phyloP scores from a whole-genome alignment of 2,888 invertebrate species.

The Pseudococcus viburni region DNA sequence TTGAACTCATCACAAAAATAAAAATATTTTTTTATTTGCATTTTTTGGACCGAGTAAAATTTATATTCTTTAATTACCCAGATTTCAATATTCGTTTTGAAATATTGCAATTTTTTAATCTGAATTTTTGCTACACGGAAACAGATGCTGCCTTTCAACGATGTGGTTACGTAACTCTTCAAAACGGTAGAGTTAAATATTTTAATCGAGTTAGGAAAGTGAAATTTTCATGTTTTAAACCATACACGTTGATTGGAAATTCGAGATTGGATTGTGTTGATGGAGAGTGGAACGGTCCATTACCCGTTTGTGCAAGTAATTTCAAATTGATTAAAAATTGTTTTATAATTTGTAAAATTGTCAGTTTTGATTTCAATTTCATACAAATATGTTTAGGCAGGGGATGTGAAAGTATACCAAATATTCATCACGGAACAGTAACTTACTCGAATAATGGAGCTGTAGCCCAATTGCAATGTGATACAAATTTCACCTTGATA shows the following conservation, averaged over 20 bases:
- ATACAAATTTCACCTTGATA: constrained; percentile 76
- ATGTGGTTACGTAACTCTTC: constrained; percentile 72
- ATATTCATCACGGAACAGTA: constrained; percentile 75
- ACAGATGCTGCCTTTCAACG: not conserved
- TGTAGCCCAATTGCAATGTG: constrained; percentile 78
- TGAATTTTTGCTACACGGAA: not conserved
- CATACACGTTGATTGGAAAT: constrained; percentile 80
- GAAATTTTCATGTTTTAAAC: constrained; percentile 76
- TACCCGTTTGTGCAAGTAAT: constrained; percentile 83
- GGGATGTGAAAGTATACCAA: constrained; percentile 74
- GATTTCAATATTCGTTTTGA: too few species aligned
- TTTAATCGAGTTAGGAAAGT: constrained; percentile 75
- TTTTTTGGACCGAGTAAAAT: not conserved
- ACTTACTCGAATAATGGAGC: constrained; percentile 74
- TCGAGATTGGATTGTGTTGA: constrained; percentile 79
- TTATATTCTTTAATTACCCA: not conserved
- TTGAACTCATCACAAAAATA: not conserved
- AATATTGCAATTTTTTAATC: not conserved
- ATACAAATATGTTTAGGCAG: constrained; percentile 72
- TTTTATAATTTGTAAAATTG: not conserved
- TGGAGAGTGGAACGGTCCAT: constrained; percentile 80
- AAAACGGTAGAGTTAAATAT: constrained; percentile 73
- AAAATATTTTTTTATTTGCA: not conserved
- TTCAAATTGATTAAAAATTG: not conserved
- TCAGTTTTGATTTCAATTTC: too few species aligned